Base-by-base conservation (phyloP, 92 coral and sea anemone species). In the Paramuricea clavata region DNA sequence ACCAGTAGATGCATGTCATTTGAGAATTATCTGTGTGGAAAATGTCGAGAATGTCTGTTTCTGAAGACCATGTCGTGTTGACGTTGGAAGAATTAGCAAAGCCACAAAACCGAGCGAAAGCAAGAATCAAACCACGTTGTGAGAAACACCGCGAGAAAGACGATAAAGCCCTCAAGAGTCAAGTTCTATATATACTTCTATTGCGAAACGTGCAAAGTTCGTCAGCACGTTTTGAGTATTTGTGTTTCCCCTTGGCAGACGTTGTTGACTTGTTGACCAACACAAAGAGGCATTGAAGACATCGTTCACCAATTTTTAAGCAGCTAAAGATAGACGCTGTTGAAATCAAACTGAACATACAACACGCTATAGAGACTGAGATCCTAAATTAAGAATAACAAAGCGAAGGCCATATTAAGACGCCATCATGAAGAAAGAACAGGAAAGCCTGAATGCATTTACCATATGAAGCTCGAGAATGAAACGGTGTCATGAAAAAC, bases 81-180 rank as follows among this genome's bases (percentile, higher is more conserved):
- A 36, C 80, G 3, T 12, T 74, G 60, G 80, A 42, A 6, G 80
- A 43, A 47, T 47, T 74, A n/a, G 54, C 80, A 10, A 74, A 26
- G 13, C 54, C 80, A 19, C 34, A 74, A 47, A 43, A 74, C 80
- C 57, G 31, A 22, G 80, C 31, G 34, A 74, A 74, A 30, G 59
- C 61, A 0, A 43, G 22, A 25, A 19, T 60, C 2, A 43, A 43
- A n/a, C 52, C 77, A 3, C 34, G 56, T 0, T 74, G 80, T 21
- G 32, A 74, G 33, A 74, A 74, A 43, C 80, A 74, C 31, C n/a
- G n/a, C n/a, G n/a, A 23, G 43, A 0, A 47, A 74, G 12, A 12
- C 6, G 16, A 60, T 42, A 0, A 17, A 74, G 26, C n/a, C n/a
- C n/a, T n/a, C n/a, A n/a, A n/a, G n/a, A n/a, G n/a, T n/a, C n/a